Evolutionary conservation across 1,140 invertebrate species (phyloP).

Genomic region (Oryctes rhinoceros): DNA sequence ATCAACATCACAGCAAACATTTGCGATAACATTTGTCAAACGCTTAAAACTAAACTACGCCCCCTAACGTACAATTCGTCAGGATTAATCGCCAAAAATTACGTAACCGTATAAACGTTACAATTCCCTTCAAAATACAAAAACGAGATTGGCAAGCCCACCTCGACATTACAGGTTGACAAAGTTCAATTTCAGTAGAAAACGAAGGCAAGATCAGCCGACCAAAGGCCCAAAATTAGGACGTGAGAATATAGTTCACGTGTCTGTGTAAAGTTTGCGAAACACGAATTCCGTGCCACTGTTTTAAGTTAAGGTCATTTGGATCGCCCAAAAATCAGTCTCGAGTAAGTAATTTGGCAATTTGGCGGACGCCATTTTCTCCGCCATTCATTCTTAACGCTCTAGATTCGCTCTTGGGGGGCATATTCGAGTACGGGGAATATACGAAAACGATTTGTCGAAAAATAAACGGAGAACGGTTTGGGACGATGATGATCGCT

Average conservation of each 20-base stretch:
- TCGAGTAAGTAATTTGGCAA: background rate
- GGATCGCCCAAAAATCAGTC: background rate
- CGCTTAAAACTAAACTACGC: no score
- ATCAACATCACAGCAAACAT: no score
- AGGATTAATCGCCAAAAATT: background rate
- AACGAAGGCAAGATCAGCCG: constrained; percentile 33
- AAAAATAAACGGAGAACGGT: background rate
- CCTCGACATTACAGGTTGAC: background rate
- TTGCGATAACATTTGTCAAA: no score
- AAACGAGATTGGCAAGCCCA: background rate
- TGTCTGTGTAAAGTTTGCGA: constrained; percentile 23
- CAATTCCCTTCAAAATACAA: background rate
- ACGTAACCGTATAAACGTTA: background rate
- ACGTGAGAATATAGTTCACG: constrained; percentile 37
- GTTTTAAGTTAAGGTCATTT: constrained; percentile 25
- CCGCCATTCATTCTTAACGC: background rate
- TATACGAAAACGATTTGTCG: background rate
- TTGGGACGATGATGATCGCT: background rate
- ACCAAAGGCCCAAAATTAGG: constrained; percentile 21
- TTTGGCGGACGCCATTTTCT: background rate
- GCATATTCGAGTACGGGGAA: background rate
- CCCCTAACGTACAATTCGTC: no score
- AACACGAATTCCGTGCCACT: constrained; percentile 29
- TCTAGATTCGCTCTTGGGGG: background rate
- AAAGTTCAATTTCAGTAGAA: constrained; percentile 25